Percentiles rank a stretch among this genome's conserved stretches.
phyloP scores from a whole-genome alignment of 2,888 invertebrate species.

The Mylabris sibirica region DNA sequence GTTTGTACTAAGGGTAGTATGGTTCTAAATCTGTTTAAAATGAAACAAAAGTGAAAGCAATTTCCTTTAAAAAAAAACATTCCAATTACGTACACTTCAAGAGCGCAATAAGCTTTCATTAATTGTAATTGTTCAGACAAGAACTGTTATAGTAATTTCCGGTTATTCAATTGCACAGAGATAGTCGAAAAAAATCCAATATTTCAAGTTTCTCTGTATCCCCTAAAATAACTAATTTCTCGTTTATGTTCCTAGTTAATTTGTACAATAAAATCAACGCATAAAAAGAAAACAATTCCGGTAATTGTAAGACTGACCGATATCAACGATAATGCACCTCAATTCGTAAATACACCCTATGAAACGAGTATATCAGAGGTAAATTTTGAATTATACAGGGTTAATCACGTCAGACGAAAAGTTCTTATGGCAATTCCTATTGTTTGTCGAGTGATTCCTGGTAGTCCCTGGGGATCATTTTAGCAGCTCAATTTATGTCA shows the following conservation, averaged over 20 bases:
- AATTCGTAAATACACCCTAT: conserved; percentile 84
- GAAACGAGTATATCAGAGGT: conserved; percentile 88
- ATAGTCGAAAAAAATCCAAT: background rate
- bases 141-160: background rate
- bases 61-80: background rate
- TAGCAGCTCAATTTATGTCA: no score
- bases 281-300: conserved; percentile 84
- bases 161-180: background rate
- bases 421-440: no score
- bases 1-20: no score
- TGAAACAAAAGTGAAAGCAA: background rate
- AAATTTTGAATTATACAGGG: conserved; percentile 43
- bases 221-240: background rate
- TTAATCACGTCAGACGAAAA: no score
- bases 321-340: conserved; percentile 88
- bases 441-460: no score
- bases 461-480: no score
- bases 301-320: conserved; percentile 90
- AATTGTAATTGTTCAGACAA: background rate
- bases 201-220: background rate
- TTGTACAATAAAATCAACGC: conserved; percentile 81
- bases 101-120: background rate
- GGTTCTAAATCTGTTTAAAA: background rate
- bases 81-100: background rate
- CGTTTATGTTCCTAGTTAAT: conserved; percentile 71